These are phyloP conservation scores for Columba guinea DNA, from an alignment of 2,797 vertebrate genomes.

Conservation along the genomic window DNA sequence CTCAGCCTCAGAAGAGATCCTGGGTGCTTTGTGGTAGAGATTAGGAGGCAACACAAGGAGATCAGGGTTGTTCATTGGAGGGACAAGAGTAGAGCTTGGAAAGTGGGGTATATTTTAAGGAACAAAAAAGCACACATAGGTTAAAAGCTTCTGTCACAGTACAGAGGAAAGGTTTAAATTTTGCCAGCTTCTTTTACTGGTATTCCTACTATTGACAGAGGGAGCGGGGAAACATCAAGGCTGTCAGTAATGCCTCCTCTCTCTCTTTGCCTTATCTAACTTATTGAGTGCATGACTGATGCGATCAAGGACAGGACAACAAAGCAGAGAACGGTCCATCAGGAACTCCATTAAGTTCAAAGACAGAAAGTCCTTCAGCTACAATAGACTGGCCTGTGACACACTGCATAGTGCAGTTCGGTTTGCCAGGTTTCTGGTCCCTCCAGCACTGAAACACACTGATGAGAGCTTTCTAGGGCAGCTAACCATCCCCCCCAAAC, in stretches of 20 bases:
- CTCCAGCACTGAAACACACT: background rate
- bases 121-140: background rate
- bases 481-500: background rate
- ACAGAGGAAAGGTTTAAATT: background rate
- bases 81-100: background rate
- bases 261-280: background rate
- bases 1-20: background rate
- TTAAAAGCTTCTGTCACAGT: background rate
- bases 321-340: background rate
- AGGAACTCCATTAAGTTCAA: background rate
- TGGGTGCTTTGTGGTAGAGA: background rate
- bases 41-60: background rate
- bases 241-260: background rate
- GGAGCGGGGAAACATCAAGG: background rate
- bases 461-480: background rate
- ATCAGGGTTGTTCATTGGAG: background rate
- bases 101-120: background rate
- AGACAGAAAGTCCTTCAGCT: background rate
- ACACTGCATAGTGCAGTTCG: background rate
- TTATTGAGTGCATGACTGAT: background rate
- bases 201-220: background rate
- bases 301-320: fast-evolving
- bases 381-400: background rate
- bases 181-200: background rate
- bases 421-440: background rate